These are phyloP conservation scores for Hippoglossus hippoglossus DNA, from an alignment of 2,797 vertebrate genomes.

Conservation along the genomic window DNA sequence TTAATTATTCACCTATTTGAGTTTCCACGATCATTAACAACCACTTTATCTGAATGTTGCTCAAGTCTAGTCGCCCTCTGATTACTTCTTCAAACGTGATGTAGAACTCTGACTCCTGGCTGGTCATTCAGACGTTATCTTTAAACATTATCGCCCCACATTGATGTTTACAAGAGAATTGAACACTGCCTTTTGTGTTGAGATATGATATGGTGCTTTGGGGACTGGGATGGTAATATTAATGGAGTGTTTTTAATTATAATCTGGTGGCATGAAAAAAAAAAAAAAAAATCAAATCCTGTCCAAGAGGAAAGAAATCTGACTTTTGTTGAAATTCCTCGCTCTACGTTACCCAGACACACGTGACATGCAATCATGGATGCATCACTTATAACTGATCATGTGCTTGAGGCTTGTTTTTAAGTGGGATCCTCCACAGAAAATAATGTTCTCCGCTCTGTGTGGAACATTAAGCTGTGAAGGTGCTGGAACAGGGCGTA, in stretches of 20 bases:
- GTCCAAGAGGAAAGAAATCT: slow-evolving; percentile 15
- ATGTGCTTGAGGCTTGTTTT: slow-evolving; percentile 15
- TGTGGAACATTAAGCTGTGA: slow-evolving; percentile 45
- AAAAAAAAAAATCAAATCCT: slow-evolving; percentile 22
- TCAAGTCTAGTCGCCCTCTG: slow-evolving; percentile 29
- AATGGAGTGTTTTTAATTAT: slow-evolving; percentile 41
- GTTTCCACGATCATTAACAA: slow-evolving; percentile 27
- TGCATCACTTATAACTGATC: slow-evolving; percentile 21
- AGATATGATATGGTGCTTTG: slow-evolving; percentile 58
- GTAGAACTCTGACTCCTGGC: slow-evolving; percentile 28
- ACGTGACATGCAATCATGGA: slow-evolving; percentile 40
- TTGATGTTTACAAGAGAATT: slow-evolving; percentile 70
- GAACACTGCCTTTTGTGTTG: slow-evolving; percentile 70
- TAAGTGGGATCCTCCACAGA: slow-evolving; percentile 9
- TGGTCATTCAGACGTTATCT: slow-evolving; percentile 42
- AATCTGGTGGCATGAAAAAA: slow-evolving; percentile 7
- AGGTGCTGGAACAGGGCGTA: slow-evolving; percentile 16
- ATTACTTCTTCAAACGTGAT: slow-evolving; percentile 28
- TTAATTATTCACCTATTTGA: slow-evolving; percentile 1
- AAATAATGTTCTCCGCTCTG: slow-evolving; percentile 3
- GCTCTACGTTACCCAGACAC: slow-evolving; percentile 9
- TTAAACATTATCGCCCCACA: slow-evolving; percentile 34
- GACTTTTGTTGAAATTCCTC: slow-evolving; percentile 23
- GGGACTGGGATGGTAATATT: slow-evolving; percentile 17
- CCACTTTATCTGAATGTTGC: slow-evolving; percentile 29